Percentiles rank a stretch among this genome's conserved stretches.
phyloP scores from a whole-genome alignment of 1,140 invertebrate genomes.

The Harlomillsia oculata region DNA sequence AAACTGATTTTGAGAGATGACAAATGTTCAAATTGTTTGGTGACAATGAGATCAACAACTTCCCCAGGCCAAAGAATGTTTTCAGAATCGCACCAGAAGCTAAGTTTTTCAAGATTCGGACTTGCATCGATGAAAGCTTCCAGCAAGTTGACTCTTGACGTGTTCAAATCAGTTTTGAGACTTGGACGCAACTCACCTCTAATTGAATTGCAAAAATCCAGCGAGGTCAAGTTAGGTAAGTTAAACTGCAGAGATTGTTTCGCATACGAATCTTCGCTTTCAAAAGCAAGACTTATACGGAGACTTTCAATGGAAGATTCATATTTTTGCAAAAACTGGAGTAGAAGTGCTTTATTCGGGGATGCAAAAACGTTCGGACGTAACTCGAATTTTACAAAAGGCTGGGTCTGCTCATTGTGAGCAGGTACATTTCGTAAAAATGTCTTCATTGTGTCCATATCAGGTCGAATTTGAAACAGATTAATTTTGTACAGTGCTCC shows the following conservation, averaged over 20 bases:
- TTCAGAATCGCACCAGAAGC: not conserved
- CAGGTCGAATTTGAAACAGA: slow-evolving; percentile 2
- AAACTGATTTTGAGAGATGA: not conserved
- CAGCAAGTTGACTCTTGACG: not conserved
- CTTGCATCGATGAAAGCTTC: not conserved
- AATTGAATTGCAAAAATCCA: not conserved
- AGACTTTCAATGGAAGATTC: not conserved
- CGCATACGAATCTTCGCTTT: not conserved
- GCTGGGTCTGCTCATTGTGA: not conserved
- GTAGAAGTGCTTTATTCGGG: not conserved
- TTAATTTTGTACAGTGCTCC: not conserved
- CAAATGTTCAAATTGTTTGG: not conserved
- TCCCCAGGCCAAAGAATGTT: slow-evolving; percentile 1
- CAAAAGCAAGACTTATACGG: not conserved
- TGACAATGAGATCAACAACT: not conserved
- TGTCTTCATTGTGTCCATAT: not conserved
- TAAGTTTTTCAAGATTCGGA: not conserved
- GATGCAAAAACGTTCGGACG: not conserved
- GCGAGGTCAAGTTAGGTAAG: not conserved
- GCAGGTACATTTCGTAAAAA: no score
- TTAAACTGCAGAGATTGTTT: not conserved
- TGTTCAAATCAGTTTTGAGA: not conserved
- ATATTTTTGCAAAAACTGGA: not conserved
- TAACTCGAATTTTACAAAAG: slow-evolving; percentile 3
- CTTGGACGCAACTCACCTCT: not conserved